A percentile compares a stretch with the other conserved stretches of the same genome.
Evolutionary conservation across 2,797 vertebrate species (phyloP).

Genomic region (Trematomus bernacchii): DNA sequence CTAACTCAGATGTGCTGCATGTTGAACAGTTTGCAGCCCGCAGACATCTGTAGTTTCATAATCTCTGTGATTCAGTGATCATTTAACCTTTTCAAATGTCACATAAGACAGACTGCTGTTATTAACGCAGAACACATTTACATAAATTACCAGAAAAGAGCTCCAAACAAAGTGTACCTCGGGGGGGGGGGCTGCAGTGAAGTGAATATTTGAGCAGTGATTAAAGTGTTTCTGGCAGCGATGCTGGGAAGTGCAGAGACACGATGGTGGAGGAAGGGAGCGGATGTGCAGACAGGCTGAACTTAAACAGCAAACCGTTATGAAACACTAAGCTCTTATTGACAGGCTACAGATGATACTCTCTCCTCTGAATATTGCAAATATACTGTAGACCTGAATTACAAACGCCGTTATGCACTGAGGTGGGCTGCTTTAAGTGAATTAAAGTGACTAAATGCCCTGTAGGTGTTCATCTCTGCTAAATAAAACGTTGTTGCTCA

Average conservation of each 20-base stretch:
- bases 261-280: background rate
- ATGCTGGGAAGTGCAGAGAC: slow-evolving; percentile 2
- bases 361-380: background rate
- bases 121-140: slow-evolving; percentile 34
- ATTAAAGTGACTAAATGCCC: slow-evolving; percentile 22
- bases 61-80: slow-evolving; percentile 11
- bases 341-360: slow-evolving; percentile 10
- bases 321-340: slow-evolving; percentile 37
- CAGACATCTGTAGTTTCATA: slow-evolving; percentile 28
- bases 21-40: slow-evolving; percentile 24
- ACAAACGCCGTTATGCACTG: slow-evolving; percentile 21
- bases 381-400: background rate
- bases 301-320: slow-evolving; percentile 13
- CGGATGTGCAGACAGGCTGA: slow-evolving; percentile 15
- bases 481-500: slow-evolving; percentile 2
- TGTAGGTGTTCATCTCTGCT: slow-evolving; percentile 5
- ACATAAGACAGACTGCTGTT: slow-evolving; percentile 24
- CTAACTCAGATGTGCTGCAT: background rate
- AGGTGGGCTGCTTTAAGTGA: background rate
- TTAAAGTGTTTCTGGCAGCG: background rate
- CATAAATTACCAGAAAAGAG: slow-evolving; percentile 21
- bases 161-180: slow-evolving; percentile 3
- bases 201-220: background rate
- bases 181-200: background rate
- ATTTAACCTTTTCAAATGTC: slow-evolving; percentile 52